Evolutionary conservation across 2,797 vertebrate genomes (phyloP).

Genomic region (Fistularia commersonii): DNA sequence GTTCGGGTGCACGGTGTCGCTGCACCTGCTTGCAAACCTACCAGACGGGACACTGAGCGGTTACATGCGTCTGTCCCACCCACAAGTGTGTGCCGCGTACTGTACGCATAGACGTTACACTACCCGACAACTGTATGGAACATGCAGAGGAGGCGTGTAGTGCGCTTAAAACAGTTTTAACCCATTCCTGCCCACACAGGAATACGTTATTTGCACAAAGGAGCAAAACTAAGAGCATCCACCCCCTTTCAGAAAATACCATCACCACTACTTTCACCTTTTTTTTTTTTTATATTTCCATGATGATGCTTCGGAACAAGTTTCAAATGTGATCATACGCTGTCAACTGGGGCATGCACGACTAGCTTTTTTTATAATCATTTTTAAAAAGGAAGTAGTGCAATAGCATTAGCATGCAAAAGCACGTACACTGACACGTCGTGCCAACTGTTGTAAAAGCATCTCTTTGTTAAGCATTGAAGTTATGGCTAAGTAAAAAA

Average conservation of each 20-base stretch:
- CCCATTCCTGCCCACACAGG: slow-evolving; percentile 70
- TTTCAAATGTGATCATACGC: no score
- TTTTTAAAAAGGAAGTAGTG: no score
- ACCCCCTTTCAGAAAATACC: slow-evolving; percentile 36
- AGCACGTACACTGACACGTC: no score
- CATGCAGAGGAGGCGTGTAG: slow-evolving; percentile 73
- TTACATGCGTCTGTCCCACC: no score
- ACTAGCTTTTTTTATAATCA: no score
- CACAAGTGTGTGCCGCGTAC: no score
- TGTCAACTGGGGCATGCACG: no score
- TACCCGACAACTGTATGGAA: slow-evolving; percentile 67
- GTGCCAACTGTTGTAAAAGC: no score
- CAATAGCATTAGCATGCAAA: no score
- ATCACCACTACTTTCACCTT: slow-evolving; percentile 4
- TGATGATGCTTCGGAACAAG: slow-evolving; percentile 26
- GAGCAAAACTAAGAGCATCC: slow-evolving; percentile 31
- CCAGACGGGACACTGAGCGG: slow-evolving; percentile 61
- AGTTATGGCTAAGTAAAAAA: no score
- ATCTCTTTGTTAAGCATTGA: no score
- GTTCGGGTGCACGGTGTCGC: slow-evolving; percentile 7
- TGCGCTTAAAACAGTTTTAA: slow-evolving; percentile 66
- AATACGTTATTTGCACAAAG: slow-evolving; percentile 32
- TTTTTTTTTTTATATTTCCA: slow-evolving; percentile 31
- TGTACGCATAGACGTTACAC: no score
- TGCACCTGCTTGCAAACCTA: slow-evolving; percentile 33